Evolutionary conservation across 2,888 invertebrate genomes (phyloP).

Genomic region (Amiota minor): DNA sequence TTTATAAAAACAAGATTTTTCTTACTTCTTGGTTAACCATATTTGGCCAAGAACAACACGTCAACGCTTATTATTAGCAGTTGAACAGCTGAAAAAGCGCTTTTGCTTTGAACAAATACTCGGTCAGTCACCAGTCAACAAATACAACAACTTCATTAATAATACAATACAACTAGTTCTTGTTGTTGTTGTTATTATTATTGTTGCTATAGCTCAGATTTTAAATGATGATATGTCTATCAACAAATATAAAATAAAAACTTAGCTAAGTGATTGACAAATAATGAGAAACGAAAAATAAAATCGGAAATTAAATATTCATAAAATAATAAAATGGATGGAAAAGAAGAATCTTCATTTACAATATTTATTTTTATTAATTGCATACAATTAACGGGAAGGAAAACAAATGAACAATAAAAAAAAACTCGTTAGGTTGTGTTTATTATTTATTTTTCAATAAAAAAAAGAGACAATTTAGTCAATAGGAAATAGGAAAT

Average conservation of each 20-base stretch:
- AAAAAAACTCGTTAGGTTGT: no score
- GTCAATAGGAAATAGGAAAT: no score
- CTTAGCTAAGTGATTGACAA: constrained; percentile 9
- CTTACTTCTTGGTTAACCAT: background rate
- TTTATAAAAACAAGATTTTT: background rate
- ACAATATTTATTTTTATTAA: no score
- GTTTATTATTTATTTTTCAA: no score
- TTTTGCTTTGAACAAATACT: no score
- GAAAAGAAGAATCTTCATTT: no score
- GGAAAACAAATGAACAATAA: no score
- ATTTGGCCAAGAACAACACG: constrained; percentile 15
- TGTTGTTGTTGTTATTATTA: background rate
- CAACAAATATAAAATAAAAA: background rate
- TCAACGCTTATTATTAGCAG: constrained; percentile 15
- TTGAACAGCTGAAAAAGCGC: no score
- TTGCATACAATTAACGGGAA: no score
- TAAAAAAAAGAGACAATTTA: no score
- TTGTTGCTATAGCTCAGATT: background rate
- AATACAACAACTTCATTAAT: constrained; percentile 5
- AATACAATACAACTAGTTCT: background rate
- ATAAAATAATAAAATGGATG: no score
- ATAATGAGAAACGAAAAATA: background rate
- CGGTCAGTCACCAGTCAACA: background rate
- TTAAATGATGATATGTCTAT: background rate
- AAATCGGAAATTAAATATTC: no score